These are phyloP conservation scores for Pterophyllum scalare DNA, from an alignment of 2,113 vertebrate genomes.

Conservation along the genomic window DNA sequence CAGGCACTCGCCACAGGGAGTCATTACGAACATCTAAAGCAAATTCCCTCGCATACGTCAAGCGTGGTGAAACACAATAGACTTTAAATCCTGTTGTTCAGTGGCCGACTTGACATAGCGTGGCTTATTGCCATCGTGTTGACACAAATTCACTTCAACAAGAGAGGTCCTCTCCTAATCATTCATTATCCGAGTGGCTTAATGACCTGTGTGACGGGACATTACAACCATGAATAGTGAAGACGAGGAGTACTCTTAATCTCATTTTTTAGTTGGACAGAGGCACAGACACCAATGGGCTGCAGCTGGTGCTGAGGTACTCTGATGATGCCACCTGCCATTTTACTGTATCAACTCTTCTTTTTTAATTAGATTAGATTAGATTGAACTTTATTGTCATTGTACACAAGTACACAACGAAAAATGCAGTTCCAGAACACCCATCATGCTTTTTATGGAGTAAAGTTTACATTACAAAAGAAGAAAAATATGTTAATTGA, in stretches of 20 bases:
- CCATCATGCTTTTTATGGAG: not conserved
- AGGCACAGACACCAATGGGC: not conserved
- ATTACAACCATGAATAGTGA: slow-evolving; percentile 55
- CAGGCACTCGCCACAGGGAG: slow-evolving; percentile 53
- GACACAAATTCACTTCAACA: slow-evolving; percentile 64
- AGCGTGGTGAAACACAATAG: slow-evolving; percentile 68
- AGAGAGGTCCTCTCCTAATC: slow-evolving; percentile 51
- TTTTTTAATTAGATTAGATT: slow-evolving; percentile 5
- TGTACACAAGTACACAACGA: too few species aligned
- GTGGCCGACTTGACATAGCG: slow-evolving; percentile 63
- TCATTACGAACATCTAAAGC: slow-evolving; percentile 67
- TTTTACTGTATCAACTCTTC: not conserved
- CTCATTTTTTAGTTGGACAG: slow-evolving; percentile 25
- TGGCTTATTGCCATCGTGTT: slow-evolving; percentile 62
- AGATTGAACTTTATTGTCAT: too few species aligned
- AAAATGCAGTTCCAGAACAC: too few species aligned
- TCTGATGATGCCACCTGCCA: not conserved
- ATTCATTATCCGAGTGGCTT: slow-evolving; percentile 56
- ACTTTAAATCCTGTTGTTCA: slow-evolving; percentile 72
- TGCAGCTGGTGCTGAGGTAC: not conserved
- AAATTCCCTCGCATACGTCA: slow-evolving; percentile 72
- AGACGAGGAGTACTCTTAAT: slow-evolving; percentile 36
- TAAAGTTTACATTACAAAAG: not conserved
- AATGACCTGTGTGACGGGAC: slow-evolving; percentile 69
- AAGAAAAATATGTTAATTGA: accelerated